Evolutionary conservation across 1,140 invertebrate species (phyloP).

Genomic region (Brachionus rotundiformis): DNA sequence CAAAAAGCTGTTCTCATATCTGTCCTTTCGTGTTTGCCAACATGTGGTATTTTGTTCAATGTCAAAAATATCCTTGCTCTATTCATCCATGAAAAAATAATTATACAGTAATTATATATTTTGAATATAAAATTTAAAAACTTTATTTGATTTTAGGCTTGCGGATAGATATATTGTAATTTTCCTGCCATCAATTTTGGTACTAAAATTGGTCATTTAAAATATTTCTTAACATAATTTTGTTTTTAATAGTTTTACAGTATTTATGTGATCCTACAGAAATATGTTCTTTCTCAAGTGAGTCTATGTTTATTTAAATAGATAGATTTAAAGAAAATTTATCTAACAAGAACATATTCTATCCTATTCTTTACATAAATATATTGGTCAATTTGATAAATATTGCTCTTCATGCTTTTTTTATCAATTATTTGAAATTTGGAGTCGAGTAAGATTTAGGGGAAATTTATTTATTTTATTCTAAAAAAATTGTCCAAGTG

Average conservation of each 20-base stretch:
- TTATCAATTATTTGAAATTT: not conserved
- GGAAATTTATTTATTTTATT: not conserved
- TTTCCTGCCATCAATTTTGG: slow-evolving; percentile 37
- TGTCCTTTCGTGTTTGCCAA: slow-evolving; percentile 1
- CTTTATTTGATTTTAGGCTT: not conserved
- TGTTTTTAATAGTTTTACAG: slow-evolving; percentile 29
- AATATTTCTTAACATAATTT: not conserved
- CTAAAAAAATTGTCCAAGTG: not conserved
- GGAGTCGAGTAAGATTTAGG: not conserved
- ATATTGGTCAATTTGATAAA: slow-evolving; percentile 19
- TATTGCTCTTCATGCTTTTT: not conserved
- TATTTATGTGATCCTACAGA: slow-evolving; percentile 39
- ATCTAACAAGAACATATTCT: slow-evolving; percentile 23
- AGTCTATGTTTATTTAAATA: too few species aligned
- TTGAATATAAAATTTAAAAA: not conserved
- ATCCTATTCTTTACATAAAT: slow-evolving; percentile 45
- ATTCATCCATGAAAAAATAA: not conserved
- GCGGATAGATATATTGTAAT: slow-evolving; percentile 42
- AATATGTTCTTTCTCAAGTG: slow-evolving; percentile 29
- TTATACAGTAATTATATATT: slow-evolving; percentile 17
- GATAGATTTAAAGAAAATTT: not conserved
- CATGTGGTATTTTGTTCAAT: slow-evolving; percentile 31
- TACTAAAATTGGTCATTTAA: not conserved
- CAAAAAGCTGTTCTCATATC: slow-evolving; percentile 31
- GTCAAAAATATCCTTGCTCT: not conserved